Conservation (phyloP, 2,113 vertebrate genomes). For the Aythya baeri region DNA sequence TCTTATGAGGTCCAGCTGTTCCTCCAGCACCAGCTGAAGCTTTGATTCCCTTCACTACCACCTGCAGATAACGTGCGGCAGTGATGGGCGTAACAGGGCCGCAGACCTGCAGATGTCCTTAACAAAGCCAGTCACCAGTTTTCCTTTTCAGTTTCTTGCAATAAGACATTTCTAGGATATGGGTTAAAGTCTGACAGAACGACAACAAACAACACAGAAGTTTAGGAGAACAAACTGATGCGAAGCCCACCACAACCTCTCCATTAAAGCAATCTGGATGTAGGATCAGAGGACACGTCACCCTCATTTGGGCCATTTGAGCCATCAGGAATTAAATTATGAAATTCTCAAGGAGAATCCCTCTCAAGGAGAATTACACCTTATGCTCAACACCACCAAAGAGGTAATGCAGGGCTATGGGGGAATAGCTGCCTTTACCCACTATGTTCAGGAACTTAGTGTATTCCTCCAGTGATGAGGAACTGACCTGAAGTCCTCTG, state of each 20-base stretch:
- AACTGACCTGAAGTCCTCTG: not conserved
- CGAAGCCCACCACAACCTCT: not conserved
- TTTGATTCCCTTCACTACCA: not conserved
- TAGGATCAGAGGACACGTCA: not conserved
- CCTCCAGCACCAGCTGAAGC: not conserved
- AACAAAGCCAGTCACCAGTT: not conserved
- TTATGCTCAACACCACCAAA: not conserved
- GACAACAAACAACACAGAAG: not conserved
- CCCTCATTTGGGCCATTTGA: not conserved
- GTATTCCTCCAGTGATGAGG: not conserved
- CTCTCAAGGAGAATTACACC: no score
- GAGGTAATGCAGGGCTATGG: not conserved
- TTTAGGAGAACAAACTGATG: not conserved
- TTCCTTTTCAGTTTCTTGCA: not conserved
- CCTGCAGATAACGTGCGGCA: not conserved
- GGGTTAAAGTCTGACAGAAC: not conserved
- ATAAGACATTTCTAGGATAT: not conserved
- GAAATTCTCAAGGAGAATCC: not conserved
- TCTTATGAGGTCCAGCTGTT: not conserved
- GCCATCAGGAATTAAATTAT: not conserved
- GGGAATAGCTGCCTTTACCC: not conserved
- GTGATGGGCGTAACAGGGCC: fast-evolving
- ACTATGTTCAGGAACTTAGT: not conserved
- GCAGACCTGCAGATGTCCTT: not conserved
- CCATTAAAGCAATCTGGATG: not conserved